Conservation (phyloP, 2,888 invertebrate species). For the Papilio protenor region DNA sequence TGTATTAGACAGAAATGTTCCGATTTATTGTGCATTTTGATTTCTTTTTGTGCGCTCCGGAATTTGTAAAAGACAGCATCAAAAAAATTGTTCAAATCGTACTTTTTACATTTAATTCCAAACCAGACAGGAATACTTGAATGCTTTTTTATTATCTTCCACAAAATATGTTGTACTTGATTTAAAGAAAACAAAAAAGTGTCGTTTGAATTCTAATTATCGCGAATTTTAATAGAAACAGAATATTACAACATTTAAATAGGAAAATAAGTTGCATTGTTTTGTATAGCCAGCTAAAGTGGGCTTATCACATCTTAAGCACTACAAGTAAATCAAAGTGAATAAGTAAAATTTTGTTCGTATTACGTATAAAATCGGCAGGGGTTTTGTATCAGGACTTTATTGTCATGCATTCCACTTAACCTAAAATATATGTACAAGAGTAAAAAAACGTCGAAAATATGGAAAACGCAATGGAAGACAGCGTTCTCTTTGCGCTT, state of each 20-base stretch:
- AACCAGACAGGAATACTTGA: not conserved
- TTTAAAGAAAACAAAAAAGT: not conserved
- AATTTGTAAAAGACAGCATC: not conserved
- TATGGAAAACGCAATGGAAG: slow-evolving; percentile 79
- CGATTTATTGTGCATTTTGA: slow-evolving; percentile 54
- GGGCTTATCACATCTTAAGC: slow-evolving; percentile 70
- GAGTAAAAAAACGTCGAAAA: slow-evolving; percentile 56
- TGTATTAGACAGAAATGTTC: slow-evolving; percentile 70
- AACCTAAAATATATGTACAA: slow-evolving; percentile 69
- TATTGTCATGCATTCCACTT: slow-evolving; percentile 75
- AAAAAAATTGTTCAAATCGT: not conserved
- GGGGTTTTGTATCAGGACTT: slow-evolving; percentile 60
- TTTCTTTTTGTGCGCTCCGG: not conserved
- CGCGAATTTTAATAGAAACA: not conserved
- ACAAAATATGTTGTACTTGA: not conserved
- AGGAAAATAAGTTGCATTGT: slow-evolving; percentile 51
- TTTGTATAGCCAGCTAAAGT: slow-evolving; percentile 62
- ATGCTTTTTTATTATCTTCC: not conserved
- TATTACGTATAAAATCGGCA: slow-evolving; percentile 65
- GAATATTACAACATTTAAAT: slow-evolving; percentile 1
- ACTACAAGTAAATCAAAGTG: slow-evolving; percentile 57
- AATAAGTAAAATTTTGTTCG: slow-evolving; percentile 67
- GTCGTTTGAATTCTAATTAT: not conserved
- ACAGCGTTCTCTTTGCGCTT: slow-evolving; percentile 72
- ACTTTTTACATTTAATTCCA: not conserved